Conservation (phyloP, 2,888 invertebrate species). For the Mechanitis messenoides region DNA sequence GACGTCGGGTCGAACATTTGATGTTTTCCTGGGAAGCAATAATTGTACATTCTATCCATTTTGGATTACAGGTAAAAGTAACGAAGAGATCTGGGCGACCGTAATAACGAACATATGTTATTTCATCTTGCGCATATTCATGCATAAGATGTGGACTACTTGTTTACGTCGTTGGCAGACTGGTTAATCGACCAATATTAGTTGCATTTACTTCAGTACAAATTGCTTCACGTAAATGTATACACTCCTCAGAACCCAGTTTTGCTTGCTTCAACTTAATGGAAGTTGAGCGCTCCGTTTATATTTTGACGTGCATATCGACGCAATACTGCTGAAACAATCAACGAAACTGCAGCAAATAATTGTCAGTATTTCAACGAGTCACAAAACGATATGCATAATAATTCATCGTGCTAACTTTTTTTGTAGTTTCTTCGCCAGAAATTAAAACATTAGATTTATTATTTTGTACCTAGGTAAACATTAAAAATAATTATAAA, state of each 20-base stretch:
- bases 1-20: neutral
- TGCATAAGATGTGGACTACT: slow-evolving; percentile 1
- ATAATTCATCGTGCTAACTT: no score
- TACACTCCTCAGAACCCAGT: neutral
- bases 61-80: neutral
- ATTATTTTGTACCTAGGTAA: no score
- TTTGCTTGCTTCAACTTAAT: neutral
- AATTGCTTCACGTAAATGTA: slow-evolving; percentile 4
- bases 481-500: no score
- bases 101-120: slow-evolving; percentile 2
- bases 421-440: no score
- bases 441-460: no score
- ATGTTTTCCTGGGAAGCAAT: neutral
- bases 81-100: slow-evolving; percentile 5
- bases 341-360: neutral
- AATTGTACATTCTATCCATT: neutral
- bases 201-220: neutral
- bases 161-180: neutral
- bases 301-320: neutral
- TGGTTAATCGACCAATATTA: slow-evolving; percentile 5
- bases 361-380: slow-evolving; percentile 19
- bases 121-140: slow-evolving; percentile 10
- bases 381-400: no score
- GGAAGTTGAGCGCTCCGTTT: neutral
- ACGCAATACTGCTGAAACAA: neutral